Evolutionary conservation across 2,113 vertebrate species (phyloP), one percentile per base, ranked within the genome.

Genomic region (Seriola rivoliana): DNA sequence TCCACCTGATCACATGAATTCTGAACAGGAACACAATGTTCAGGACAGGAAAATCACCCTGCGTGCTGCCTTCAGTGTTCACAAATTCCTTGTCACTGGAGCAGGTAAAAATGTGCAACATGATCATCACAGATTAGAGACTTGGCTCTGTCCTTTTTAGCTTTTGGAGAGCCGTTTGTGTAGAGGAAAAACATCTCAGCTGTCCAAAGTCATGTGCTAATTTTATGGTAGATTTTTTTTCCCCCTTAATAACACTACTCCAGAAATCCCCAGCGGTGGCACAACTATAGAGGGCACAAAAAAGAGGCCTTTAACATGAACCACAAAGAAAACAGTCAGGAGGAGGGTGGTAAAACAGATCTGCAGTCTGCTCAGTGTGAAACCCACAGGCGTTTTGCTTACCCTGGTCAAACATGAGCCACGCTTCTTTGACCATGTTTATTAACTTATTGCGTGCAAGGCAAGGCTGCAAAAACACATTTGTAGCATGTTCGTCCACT

Each of bases 91-190:
- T 32, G 58, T 82, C 63, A 76, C 48, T 59, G 36, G 50, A 74
- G 68, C 73, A 77, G 78, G 68, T 80, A 63, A 52, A 86, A 79
- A 75, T 21, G 36, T 79, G 75, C 42, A 80, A 85, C 64, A 12
- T 63, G 82, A 78, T 50, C 32, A 42, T 48, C 25, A 21, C 48
- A 77, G 57, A 80, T 60, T 14, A 68, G 17, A 64, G 50, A 71
- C n/a, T 46, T 52, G 46, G 21, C 21, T 81, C 3, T 54, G 48
- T 21, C n/a, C 38, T n/a, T 32, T 80, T 50, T n/a, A 55, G 23
- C 46, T 64, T 75, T 16, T 14, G 29, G 36, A 57, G 19, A 71
- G 57, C 3, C n/a, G 13, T 75, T 46, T 23, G 8, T 40, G n/a
- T 8, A 5, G 4, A 65, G 52, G 48, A 55, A 68, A 81, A 63